Percentiles rank a stretch among this genome's conserved stretches.
phyloP scores from a whole-genome alignment of 2,797 vertebrate species.

The Hippopotamyrus pictus region DNA sequence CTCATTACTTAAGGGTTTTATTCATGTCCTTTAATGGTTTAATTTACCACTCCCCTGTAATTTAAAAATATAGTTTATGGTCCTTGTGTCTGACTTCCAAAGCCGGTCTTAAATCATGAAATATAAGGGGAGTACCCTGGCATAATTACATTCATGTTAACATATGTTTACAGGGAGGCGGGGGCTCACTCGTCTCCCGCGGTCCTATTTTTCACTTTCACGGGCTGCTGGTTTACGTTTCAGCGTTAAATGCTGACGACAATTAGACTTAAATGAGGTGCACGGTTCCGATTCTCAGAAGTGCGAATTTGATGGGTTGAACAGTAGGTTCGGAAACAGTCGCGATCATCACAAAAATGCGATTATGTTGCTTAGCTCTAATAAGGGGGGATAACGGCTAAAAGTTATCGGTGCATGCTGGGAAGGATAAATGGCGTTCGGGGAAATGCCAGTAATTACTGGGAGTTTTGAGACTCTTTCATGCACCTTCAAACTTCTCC shows the following conservation, averaged over 20 bases:
- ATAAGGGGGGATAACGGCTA: slow-evolving; percentile 8
- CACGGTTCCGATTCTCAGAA: neutral
- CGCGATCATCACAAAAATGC: neutral
- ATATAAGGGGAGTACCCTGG: slow-evolving; percentile 20
- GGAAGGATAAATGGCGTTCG: slow-evolving; percentile 18
- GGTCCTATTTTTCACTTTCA: slow-evolving; percentile 1
- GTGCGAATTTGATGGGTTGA: neutral
- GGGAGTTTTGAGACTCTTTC: slow-evolving; percentile 9
- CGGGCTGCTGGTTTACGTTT: neutral
- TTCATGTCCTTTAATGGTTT: slow-evolving; percentile 50
- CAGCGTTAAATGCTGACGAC: neutral
- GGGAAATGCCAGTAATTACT: slow-evolving; percentile 21
- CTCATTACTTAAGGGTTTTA: slow-evolving; percentile 52
- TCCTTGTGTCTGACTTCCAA: slow-evolving; percentile 28
- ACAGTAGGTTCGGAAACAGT: neutral
- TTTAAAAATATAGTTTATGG: slow-evolving; percentile 40
- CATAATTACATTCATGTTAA: neutral
- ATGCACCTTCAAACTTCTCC: slow-evolving; percentile 10
- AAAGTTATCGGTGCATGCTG: slow-evolving; percentile 27
- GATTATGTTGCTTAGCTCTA: slow-evolving; percentile 24
- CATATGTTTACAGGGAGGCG: slow-evolving; percentile 5
- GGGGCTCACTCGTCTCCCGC: neutral
- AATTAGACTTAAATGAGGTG: neutral
- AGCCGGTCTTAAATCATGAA: slow-evolving; percentile 35
- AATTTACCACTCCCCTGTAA: slow-evolving; percentile 35